These are phyloP conservation scores for Gryon sp. DNA, from an alignment of 1,140 invertebrate genomes.

Conservation along the genomic window DNA sequence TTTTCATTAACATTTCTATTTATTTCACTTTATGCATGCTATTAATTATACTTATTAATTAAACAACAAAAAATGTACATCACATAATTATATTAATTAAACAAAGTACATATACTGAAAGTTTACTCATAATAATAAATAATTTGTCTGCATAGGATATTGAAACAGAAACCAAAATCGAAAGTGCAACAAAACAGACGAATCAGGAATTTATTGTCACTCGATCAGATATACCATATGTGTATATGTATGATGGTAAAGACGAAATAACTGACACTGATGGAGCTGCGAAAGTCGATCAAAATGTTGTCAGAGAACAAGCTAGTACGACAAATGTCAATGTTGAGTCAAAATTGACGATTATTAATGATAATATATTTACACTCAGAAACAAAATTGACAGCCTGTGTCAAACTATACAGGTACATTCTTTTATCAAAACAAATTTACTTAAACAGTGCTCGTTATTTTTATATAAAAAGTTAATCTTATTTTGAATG, in stretches of 20 bases:
- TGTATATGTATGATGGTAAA: constrained; percentile 72
- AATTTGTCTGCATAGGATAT: constrained; percentile 33
- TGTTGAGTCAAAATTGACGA: constrained; percentile 54
- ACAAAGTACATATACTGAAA: too few species aligned
- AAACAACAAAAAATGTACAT: too few species aligned
- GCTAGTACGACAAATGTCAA: constrained; percentile 30
- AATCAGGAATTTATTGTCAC: constrained; percentile 59
- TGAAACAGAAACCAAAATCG: constrained; percentile 62
- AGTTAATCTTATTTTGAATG: background rate
- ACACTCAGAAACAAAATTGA: constrained; percentile 71
- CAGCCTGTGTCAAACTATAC: constrained; percentile 63
- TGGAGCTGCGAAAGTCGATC: constrained; percentile 36
- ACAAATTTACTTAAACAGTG: too few species aligned
- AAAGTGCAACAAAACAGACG: constrained; percentile 13
- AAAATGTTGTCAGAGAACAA: constrained; percentile 22
- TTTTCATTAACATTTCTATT: too few species aligned
- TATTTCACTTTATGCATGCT: too few species aligned
- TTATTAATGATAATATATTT: constrained; percentile 54
- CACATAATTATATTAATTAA: too few species aligned
- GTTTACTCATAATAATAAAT: background rate
- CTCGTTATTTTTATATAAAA: background rate
- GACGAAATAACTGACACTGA: constrained; percentile 59
- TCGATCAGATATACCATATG: constrained; percentile 79
- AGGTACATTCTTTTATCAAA: too few species aligned
- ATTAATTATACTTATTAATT: too few species aligned